phyloP scores from a whole-genome alignment of 2,797 vertebrate genomes.

The Micromesistius poutassou region DNA sequence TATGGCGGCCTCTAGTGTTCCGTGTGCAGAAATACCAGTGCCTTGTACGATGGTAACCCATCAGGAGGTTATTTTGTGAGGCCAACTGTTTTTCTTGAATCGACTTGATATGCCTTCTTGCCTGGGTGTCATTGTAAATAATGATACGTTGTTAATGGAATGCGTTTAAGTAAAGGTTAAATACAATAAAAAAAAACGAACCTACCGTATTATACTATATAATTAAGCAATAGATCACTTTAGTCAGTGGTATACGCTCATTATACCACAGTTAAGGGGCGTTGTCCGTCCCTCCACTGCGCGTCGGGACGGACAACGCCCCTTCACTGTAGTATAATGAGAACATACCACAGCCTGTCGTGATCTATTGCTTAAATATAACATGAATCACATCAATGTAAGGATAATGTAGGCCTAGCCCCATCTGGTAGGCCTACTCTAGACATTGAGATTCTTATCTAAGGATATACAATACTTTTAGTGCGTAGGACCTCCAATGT shows the following conservation, averaged over 20 bases:
- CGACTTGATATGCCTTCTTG: not conserved
- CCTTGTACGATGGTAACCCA: not conserved
- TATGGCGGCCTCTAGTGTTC: slow-evolving; percentile 60
- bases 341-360: too few species aligned
- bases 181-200: not conserved
- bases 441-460: not conserved
- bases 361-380: too few species aligned
- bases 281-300: too few species aligned
- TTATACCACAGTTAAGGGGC: too few species aligned
- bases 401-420: not conserved
- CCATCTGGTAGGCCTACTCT: not conserved
- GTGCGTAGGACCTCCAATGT: too few species aligned
- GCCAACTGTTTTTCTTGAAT: not conserved
- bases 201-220: too few species aligned
- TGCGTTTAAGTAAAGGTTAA: not conserved
- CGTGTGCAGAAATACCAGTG: not conserved
- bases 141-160: not conserved
- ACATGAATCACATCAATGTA: not conserved
- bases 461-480: too few species aligned
- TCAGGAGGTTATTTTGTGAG: not conserved
- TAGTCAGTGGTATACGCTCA: too few species aligned
- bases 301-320: too few species aligned
- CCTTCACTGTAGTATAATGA: too few species aligned
- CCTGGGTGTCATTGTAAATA: not conserved
- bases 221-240: too few species aligned